Conservation (phyloP, 2,113 vertebrate species). For the Ictalurus furcatus region DNA sequence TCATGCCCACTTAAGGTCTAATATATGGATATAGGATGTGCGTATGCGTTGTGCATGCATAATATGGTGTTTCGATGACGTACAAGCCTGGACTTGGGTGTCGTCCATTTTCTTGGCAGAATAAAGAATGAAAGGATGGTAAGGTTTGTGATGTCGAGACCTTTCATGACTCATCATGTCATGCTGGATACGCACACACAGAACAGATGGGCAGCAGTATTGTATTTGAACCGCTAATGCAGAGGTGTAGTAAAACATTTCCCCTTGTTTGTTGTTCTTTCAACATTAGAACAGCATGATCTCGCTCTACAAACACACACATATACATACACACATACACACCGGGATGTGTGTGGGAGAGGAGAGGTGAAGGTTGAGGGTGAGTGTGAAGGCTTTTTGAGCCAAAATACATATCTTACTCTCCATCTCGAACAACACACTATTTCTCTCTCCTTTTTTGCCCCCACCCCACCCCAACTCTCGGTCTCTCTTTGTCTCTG, state of each 20-base stretch:
- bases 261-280: slow-evolving; percentile 76
- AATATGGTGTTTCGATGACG: neutral
- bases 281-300: slow-evolving; percentile 50
- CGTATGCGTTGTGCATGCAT: neutral
- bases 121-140: slow-evolving; percentile 4
- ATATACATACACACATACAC: slow-evolving; percentile 26
- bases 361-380: slow-evolving; percentile 41
- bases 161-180: slow-evolving; percentile 29
- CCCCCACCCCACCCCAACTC: neutral
- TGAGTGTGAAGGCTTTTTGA: slow-evolving; percentile 7
- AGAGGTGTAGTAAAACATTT: slow-evolving; percentile 67
- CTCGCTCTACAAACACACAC: slow-evolving; percentile 37
- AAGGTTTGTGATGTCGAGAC: slow-evolving; percentile 1
- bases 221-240: slow-evolving; percentile 60
- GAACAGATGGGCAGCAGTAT: slow-evolving; percentile 52
- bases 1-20: neutral
- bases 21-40: slow-evolving; percentile 3
- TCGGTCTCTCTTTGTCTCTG: slow-evolving; percentile 6
- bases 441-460: neutral
- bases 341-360: slow-evolving; percentile 36
- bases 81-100: neutral
- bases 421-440: neutral
- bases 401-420: slow-evolving; percentile 30
- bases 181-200: neutral
- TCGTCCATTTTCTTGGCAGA: slow-evolving; percentile 26